Evolutionary conservation across 2,797 vertebrate species (phyloP), one percentile per base, ranked within the genome.

Genomic region (Botia kubotai): DNA sequence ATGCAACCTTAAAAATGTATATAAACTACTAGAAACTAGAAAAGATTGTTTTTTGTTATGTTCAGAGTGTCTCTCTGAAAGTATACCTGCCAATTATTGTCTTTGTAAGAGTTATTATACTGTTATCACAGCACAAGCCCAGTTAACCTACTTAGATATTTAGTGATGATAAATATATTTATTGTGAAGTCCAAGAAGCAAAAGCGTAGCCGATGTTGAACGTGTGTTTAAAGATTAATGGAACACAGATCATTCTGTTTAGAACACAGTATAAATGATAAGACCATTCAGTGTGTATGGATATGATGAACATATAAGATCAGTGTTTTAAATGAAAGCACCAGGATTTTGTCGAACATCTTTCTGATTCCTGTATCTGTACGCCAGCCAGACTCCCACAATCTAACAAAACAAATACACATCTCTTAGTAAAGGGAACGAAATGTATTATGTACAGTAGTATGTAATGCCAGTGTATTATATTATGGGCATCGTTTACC

Each of bases 351-450:
- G 93, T 13, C 94, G 94, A 16, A 96, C 94, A 68, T 98, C 95
- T 87, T 97, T 99, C 83, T 95, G 93, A 88, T 99, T 99, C 89
- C 98, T 94, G 90, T 95, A 98, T 93, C 94, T 94, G 75, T 96
- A 93, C 0, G 97, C 94, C 81, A 99, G 92, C 96, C 97, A 99
- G 16, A 98, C 95, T 43, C 97, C 97, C 83, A 99, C 89, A 84
- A 99, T 95, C 97, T 99, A 92, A 93, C 83, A 1, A 21, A 11
- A 75, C 46, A 74, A 33, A 84, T 1, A 21, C 82, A 50, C 21
- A 10, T 19, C 1, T 62, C 19, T 62, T 19, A 16, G 13, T 53
- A 4, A 2, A 52, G 14, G 13, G 48, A 16, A 17, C 52, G 1
- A 53, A 53, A 17, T 53, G 16, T 36, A 29, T 62, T 6, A 29